Base-by-base conservation (phyloP, 2,113 vertebrate genomes). In the Climacteris rufus region DNA sequence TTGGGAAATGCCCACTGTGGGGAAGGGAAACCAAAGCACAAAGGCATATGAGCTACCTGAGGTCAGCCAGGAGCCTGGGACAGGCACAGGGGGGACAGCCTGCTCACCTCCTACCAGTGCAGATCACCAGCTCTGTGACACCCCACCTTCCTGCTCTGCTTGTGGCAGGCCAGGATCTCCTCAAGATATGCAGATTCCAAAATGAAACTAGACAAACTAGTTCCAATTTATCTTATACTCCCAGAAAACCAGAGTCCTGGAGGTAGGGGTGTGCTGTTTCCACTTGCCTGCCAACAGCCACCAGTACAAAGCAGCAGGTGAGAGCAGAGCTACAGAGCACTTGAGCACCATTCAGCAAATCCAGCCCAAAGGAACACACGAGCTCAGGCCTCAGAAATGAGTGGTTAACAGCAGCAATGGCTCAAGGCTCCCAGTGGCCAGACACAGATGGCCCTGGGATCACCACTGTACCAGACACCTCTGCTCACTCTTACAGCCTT, bases 401-500 rank as follows among this genome's bases (percentile, higher is more conserved):
- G 9, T 0, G 24, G 3, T 30, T 33, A 71, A 31, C 3, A 77
- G 86, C 83, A 70, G 50, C 81, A 44, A 15, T 0, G 6, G 63
- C 37, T 27, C 44, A 25, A 56, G 39, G 59, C 10, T 83, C 53
- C 39, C 69, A n/a, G 1, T 7, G 21, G 54, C 30, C 79, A 87
- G 21, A 49, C 35, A 24, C 0, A 14, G 13, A 20, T 3, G 1
- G 16, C 25, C 69, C 64, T 0, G 7, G 42, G 35, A 21, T 6
- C 49, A 63, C 1, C 18, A 1, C 0, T 12, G 30, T 6, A 22
- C 42, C 18, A 52, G 37, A 11, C n/a, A 27, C 4, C 2, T 2
- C 54, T 47, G 23, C 44, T 49, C 14, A 35, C 31, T 18, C 31
- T 20, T 4, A 53, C 35, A 56, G 11, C 64, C 61, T 37, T 42